Evolutionary conservation across 1,140 invertebrate genomes (phyloP).

Genomic region (Drosophila nebulosa): DNA sequence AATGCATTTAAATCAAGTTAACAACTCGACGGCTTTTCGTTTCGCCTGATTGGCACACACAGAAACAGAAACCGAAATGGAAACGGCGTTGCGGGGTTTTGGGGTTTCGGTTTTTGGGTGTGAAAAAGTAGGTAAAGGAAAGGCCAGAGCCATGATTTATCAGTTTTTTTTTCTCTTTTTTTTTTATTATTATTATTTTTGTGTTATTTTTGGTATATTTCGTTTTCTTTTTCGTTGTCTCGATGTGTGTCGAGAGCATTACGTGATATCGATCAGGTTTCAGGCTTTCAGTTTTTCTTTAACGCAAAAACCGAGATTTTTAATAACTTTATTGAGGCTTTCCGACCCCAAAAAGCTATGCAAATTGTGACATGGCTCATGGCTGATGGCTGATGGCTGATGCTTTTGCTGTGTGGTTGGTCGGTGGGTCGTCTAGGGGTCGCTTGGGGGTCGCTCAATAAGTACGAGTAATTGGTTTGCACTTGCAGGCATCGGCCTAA

Average conservation of each 20-base stretch:
- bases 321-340: slow-evolving; percentile 32
- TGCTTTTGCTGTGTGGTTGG: slow-evolving; percentile 3
- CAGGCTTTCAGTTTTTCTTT: neutral
- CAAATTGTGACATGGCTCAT: slow-evolving; percentile 29
- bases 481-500: neutral
- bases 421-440: neutral
- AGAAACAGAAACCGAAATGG: no score
- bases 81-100: slow-evolving; percentile 12
- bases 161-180: slow-evolving; percentile 12
- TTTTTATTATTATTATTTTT: neutral
- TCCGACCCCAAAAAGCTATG: slow-evolving; percentile 26
- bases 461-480: slow-evolving; percentile 14
- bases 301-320: neutral
- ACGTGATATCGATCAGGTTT: slow-evolving; percentile 60
- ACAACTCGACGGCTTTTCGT: slow-evolving; percentile 44
- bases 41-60: slow-evolving; percentile 43
- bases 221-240: neutral
- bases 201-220: neutral
- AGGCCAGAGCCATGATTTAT: slow-evolving; percentile 50
- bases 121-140: slow-evolving; percentile 38
- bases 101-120: slow-evolving; percentile 15
- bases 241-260: slow-evolving; percentile 12
- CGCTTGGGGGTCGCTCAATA: neutral
- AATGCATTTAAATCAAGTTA: slow-evolving; percentile 51
- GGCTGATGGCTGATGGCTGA: slow-evolving; percentile 2